Evolutionary conservation across 2,888 invertebrate genomes (phyloP).

Genomic region (Agrotis puta): DNA sequence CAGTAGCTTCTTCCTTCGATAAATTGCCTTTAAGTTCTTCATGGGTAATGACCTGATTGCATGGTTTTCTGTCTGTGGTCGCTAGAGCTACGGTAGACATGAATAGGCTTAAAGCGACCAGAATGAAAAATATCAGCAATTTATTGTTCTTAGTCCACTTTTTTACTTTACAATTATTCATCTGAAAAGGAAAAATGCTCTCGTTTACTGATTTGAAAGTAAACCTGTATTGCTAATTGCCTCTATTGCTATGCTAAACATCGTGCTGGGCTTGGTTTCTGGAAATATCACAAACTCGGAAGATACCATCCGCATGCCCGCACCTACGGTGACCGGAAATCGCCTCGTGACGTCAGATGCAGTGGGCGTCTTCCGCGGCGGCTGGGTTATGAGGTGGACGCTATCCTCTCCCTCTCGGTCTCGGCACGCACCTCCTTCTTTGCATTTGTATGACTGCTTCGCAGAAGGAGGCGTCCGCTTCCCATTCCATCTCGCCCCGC

Average conservation of each 20-base stretch:
- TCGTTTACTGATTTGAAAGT: background rate
- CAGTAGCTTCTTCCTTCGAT: background rate
- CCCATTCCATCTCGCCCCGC: too few species aligned
- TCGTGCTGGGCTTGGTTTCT: background rate
- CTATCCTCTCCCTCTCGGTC: too few species aligned
- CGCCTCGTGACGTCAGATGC: too few species aligned
- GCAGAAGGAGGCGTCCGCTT: too few species aligned
- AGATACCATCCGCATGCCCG: too few species aligned
- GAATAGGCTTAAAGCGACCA: slow-evolving; percentile 82
- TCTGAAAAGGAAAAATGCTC: slow-evolving; percentile 49
- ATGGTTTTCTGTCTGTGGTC: slow-evolving; percentile 49
- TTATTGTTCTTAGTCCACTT: slow-evolving; percentile 76
- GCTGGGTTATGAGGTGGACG: too few species aligned
- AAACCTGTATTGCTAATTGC: background rate
- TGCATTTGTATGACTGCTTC: too few species aligned
- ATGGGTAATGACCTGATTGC: slow-evolving; percentile 21
- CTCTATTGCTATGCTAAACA: background rate
- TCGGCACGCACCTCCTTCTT: too few species aligned
- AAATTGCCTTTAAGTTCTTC: background rate
- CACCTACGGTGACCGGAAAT: too few species aligned
- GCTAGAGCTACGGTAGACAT: slow-evolving; percentile 90
- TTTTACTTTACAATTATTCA: slow-evolving; percentile 43
- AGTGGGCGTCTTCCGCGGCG: too few species aligned
- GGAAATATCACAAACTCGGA: too few species aligned
- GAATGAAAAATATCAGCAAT: slow-evolving; percentile 76